Evolutionary conservation across 2,113 vertebrate genomes (phyloP), one percentile per base, ranked within the genome.

Genomic region (Hippocampus comes): DNA sequence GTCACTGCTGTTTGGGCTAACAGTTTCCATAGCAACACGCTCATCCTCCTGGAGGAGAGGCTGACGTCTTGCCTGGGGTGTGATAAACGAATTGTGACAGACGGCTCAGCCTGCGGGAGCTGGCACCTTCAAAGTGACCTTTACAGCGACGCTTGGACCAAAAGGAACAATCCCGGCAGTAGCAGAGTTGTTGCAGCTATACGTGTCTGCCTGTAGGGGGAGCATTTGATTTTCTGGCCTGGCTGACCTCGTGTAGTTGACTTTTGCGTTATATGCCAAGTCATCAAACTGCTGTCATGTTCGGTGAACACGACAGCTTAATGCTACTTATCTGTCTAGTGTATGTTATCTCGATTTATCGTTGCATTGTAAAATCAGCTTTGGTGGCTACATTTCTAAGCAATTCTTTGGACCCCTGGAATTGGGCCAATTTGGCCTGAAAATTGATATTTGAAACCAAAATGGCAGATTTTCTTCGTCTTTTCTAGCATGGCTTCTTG

Each of bases 1-100:
- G 67, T 60, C 59, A 61, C 11, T 53, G 56, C 53, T 63, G 67
- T 9, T 61, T 61, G 59, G 23, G 68, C 51, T 51, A 4, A 64
- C 51, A 38, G 48, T 63, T 42, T 42, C 23, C 25, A 69, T 48
- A 77, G 7, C 0, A 75, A 73, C 2, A 49, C 34, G 15, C 18
- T 68, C 73, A 72, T 67, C 67, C 72, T 75, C 79, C 15, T 48
- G n/a, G 48, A 15, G 27, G 53, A 71, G 42, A 27, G 15, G 34
- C 21, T 67, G 42, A 78, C 48, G 48, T 71, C 41, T 66, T 20
- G 27, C 49, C 64, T 63, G 20, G 23, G 9, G 34, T 38, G 61
- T 46, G 49, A 7, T n/a, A 53, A n/a, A 46, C 1, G 3, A 48
- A 61, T n/a, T 17, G 15, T 1, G 41, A 46, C 41, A 12, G 17